These are phyloP conservation scores for Tipula helvola DNA, from an alignment of 2,888 invertebrate genomes.

Conservation along the genomic window DNA sequence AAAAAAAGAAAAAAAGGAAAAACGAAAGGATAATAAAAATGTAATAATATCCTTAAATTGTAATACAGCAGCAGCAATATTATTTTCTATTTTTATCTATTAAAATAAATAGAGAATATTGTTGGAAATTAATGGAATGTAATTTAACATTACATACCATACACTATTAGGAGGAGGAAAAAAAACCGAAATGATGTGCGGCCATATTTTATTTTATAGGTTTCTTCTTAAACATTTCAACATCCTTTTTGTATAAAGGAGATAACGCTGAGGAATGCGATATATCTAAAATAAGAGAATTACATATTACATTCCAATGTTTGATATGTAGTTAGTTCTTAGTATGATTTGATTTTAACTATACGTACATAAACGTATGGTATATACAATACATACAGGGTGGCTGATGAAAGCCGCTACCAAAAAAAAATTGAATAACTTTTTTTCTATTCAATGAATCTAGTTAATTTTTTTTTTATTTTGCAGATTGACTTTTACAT, in stretches of 20 bases:
- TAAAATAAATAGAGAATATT: constrained; percentile 4
- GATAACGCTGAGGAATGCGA: not conserved
- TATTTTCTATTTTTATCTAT: constrained; percentile 4
- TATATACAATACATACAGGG: too few species aligned
- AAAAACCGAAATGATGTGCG: not conserved
- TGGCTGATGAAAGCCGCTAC: too few species aligned
- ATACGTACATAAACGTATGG: not conserved
- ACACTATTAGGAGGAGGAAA: not conserved
- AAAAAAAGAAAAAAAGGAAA: not conserved
- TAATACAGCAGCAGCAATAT: not conserved
- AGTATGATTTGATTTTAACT: not conserved
- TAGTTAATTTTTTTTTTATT: too few species aligned
- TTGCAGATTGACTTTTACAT: too few species aligned
- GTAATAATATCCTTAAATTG: constrained; percentile 4
- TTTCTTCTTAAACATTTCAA: not conserved
- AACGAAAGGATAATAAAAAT: not conserved
- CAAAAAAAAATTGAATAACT: too few species aligned
- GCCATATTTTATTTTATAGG: not conserved
- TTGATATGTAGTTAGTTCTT: not conserved
- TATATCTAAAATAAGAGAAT: not conserved
- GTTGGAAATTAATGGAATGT: constrained; percentile 4
- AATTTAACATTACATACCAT: not conserved
- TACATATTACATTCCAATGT: not conserved
- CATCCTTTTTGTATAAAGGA: not conserved
- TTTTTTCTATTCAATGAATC: too few species aligned